phyloP scores from a whole-genome alignment of 2,113 vertebrate species.

The Chaetops frenatus region DNA sequence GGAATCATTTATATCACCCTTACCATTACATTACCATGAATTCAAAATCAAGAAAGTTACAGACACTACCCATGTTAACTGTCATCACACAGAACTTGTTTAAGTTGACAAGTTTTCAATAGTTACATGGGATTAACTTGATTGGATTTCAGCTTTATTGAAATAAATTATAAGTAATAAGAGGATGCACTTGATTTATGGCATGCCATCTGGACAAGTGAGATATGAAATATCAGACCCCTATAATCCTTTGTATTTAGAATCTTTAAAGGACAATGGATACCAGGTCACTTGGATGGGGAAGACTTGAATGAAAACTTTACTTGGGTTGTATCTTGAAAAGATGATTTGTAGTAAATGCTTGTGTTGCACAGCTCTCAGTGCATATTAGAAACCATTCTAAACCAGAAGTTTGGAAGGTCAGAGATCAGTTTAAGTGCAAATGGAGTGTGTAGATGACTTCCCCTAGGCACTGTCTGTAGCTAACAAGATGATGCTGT shows the following conservation, averaged over 20 bases:
- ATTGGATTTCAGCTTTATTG: background rate
- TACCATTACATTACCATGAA: background rate
- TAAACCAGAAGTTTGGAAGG: background rate
- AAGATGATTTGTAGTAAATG: background rate
- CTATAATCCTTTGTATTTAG: background rate
- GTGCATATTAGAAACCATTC: background rate
- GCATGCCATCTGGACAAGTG: background rate
- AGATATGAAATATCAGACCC: background rate
- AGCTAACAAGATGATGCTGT: background rate
- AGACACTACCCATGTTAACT: rapidly evolving
- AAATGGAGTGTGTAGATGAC: background rate
- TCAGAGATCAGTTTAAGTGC: background rate
- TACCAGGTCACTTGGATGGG: rapidly evolving
- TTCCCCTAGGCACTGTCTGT: background rate
- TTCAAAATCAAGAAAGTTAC: background rate
- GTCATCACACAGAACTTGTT: background rate
- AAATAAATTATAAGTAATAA: background rate
- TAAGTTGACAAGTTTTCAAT: background rate
- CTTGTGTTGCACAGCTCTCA: background rate
- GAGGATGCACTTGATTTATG: background rate
- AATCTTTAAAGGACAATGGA: background rate
- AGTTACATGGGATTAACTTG: background rate
- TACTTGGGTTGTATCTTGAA: background rate
- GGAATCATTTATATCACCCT: background rate
- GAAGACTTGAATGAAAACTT: background rate